phyloP scores from a whole-genome alignment of 2,113 vertebrate genomes.

The Rhineura floridana region DNA sequence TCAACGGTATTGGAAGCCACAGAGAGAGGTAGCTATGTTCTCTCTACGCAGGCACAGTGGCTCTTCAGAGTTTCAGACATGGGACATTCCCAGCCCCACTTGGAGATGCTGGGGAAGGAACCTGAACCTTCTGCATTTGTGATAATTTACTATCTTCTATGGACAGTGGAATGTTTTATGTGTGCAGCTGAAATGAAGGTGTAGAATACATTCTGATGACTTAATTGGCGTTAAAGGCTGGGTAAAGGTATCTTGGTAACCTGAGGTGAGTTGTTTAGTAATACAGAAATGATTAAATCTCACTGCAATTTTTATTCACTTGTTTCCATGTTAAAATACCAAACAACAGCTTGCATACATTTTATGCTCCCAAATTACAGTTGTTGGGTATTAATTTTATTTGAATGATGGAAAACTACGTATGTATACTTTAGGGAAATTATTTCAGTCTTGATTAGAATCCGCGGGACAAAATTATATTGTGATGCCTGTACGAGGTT shows the following conservation, averaged over 20 bases:
- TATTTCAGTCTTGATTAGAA: slow-evolving; percentile 26
- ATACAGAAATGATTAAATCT: slow-evolving; percentile 6
- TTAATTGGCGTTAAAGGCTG: background rate
- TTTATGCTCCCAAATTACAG: slow-evolving; percentile 19
- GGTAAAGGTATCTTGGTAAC: background rate
- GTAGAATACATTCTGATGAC: background rate
- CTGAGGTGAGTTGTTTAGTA: background rate
- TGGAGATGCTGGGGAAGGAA: too few relatives aligned
- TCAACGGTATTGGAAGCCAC: too few relatives aligned
- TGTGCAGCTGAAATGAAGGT: background rate
- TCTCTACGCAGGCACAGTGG: too few relatives aligned
- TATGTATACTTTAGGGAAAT: slow-evolving; percentile 14
- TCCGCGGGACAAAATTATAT: slow-evolving; percentile 3
- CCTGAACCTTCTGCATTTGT: background rate
- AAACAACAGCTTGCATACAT: slow-evolving; percentile 1
- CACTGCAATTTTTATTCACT: background rate
- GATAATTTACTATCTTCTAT: background rate
- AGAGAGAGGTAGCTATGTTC: too few relatives aligned
- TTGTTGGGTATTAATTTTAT: slow-evolving; percentile 28
- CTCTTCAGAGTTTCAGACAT: too few relatives aligned
- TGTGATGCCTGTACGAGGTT: background rate
- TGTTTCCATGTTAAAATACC: slow-evolving; percentile 1
- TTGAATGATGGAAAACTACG: slow-evolving; percentile 21
- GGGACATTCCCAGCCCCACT: too few relatives aligned
- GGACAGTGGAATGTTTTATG: background rate